These are phyloP conservation scores for Palythoa heliodiscus DNA, from an alignment of 92 coral and sea anemone genomes.

Conservation along the genomic window DNA sequence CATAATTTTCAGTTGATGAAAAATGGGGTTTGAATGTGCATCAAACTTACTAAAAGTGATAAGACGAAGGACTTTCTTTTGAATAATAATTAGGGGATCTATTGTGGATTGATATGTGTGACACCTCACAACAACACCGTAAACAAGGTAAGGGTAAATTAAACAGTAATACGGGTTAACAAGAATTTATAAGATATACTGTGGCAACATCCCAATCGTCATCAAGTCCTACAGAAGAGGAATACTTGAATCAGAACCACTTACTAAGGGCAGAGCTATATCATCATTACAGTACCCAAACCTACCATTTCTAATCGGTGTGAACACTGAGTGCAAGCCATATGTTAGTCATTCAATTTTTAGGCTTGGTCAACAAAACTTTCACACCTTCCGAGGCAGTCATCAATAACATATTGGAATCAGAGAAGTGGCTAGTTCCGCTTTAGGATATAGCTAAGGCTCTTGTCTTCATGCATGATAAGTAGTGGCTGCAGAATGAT, in stretches of 20 bases:
- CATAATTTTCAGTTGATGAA: constrained; percentile 21
- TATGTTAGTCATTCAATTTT: constrained; percentile 43
- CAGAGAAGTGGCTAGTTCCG: not conserved
- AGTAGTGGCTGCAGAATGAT: constrained; percentile 48
- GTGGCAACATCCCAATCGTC: constrained; percentile 8
- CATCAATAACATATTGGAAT: not conserved
- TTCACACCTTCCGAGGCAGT: constrained; percentile 27
- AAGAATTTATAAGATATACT: constrained; percentile 23
- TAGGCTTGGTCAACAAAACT: constrained; percentile 6
- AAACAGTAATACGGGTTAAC: constrained; percentile 35
- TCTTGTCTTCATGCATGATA: constrained; percentile 38
- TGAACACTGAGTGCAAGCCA: constrained; percentile 29
- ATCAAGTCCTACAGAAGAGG: constrained; percentile 7
- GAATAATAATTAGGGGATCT: constrained; percentile 37
- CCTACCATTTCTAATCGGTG: constrained; percentile 48
- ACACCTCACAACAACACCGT: constrained; percentile 44
- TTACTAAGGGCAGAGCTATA: not conserved
- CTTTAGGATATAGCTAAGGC: constrained; percentile 21
- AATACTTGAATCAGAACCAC: not conserved
- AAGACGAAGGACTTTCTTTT: constrained; percentile 38
- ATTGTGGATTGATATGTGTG: constrained; percentile 31
- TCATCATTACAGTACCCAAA: constrained; percentile 9
- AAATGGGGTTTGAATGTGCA: constrained; percentile 30
- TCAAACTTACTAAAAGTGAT: constrained; percentile 5
- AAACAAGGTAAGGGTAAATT: constrained; percentile 39